Conservation (phyloP, 2,797 vertebrate species). For the Bradypus variegatus region DNA sequence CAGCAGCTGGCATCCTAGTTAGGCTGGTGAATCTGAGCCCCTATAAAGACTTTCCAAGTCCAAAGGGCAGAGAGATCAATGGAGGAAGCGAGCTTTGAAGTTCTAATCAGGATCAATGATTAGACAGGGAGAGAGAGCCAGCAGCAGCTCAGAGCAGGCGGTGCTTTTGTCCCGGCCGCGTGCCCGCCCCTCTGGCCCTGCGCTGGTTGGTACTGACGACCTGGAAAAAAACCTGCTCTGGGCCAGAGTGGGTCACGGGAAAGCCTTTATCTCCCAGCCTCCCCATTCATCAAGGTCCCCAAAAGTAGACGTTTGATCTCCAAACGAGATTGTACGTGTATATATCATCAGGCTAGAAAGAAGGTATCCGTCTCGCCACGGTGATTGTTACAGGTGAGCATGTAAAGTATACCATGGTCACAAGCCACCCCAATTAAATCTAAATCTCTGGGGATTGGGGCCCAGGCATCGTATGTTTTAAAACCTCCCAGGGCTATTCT, state of each 20-base stretch:
- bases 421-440: background rate
- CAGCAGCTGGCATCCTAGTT: rapidly evolving
- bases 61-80: background rate
- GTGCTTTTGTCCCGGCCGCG: rapidly evolving
- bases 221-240: background rate
- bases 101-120: background rate
- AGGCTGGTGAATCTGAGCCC: background rate
- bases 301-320: background rate
- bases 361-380: rapidly evolving
- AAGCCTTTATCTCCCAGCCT: background rate
- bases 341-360: background rate
- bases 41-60: background rate
- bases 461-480: background rate
- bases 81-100: background rate
- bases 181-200: background rate
- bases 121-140: background rate
- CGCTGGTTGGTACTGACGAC: background rate
- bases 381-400: background rate
- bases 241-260: too few relatives aligned
- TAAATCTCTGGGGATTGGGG: background rate
- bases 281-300: background rate
- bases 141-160: background rate
- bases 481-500: background rate
- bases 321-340: rapidly evolving
- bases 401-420: background rate